phyloP scores from a whole-genome alignment of 2,113 vertebrate species.

The Micromys minutus region DNA sequence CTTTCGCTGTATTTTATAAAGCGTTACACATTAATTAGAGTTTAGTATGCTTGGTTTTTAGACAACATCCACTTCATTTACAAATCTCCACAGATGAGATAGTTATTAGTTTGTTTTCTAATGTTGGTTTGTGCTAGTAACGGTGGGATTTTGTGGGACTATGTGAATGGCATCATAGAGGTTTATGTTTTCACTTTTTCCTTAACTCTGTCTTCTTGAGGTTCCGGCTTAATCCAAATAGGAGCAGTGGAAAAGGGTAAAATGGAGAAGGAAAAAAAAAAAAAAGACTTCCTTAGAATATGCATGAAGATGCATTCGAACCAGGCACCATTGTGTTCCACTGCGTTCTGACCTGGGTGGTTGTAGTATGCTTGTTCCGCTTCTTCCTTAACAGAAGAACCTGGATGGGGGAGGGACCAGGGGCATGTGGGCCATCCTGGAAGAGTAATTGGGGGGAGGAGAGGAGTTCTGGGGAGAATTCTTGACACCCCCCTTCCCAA shows the following conservation, averaged over 20 bases:
- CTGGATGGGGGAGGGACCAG: too few relatives aligned
- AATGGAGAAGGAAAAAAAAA: background rate
- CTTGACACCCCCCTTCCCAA: background rate
- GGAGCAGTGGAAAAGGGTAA: background rate
- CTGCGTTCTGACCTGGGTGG: background rate
- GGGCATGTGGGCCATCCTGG: background rate
- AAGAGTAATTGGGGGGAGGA: background rate
- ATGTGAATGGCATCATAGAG: background rate
- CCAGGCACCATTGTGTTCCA: background rate
- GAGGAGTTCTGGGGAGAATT: background rate
- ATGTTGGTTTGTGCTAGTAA: conserved; percentile 40
- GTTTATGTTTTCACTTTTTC: background rate
- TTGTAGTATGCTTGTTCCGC: background rate
- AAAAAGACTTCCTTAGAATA: background rate
- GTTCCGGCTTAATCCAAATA: conserved; percentile 7
- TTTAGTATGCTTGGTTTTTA: conserved; percentile 70
- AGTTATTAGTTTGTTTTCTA: conserved; percentile 62
- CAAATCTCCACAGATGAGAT: conserved; percentile 58
- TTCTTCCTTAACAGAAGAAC: background rate
- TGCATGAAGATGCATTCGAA: background rate
- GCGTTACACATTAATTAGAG: conserved; percentile 59
- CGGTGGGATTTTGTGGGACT: conserved; percentile 2
- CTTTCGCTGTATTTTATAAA: conserved; percentile 70
- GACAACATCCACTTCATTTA: conserved; percentile 17
- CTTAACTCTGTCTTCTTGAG: background rate